Conservation (phyloP, 2,888 invertebrate genomes). For the Napeogenes inachia region DNA sequence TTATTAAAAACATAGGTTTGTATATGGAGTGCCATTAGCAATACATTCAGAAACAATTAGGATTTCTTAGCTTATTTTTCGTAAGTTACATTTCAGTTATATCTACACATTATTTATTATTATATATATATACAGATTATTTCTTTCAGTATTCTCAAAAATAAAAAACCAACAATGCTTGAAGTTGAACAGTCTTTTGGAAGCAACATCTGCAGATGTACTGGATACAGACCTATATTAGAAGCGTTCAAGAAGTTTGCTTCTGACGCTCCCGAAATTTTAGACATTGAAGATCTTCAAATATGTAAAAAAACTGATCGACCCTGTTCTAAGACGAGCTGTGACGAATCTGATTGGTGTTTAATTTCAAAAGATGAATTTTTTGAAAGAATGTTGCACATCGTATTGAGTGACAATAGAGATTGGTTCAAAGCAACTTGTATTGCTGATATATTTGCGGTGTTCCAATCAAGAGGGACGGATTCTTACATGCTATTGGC, state of each 20-base stretch:
- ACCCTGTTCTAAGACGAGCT: constrained; percentile 27
- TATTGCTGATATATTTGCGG: constrained; percentile 68
- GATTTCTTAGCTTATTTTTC: no score
- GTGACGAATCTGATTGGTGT: constrained; percentile 42
- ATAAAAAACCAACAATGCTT: constrained; percentile 68
- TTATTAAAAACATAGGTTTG: not conserved
- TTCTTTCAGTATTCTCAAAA: constrained; percentile 38
- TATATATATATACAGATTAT: no score
- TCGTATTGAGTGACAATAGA: constrained; percentile 54
- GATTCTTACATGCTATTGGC: constrained; percentile 80
- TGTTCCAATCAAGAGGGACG: constrained; percentile 55
- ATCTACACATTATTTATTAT: no score
- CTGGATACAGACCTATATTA: constrained; percentile 86
- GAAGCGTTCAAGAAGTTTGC: constrained; percentile 88
- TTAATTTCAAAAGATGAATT: constrained; percentile 34
- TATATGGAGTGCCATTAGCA: no score
- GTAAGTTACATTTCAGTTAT: no score
- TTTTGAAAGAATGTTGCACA: constrained; percentile 30
- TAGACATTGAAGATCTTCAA: constrained; percentile 50
- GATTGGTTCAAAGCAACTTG: constrained; percentile 73
- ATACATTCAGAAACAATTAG: no score
- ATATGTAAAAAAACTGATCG: constrained; percentile 36
- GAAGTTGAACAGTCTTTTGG: constrained; percentile 85
- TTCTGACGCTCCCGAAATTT: constrained; percentile 73
- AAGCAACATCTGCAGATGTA: constrained; percentile 88